A percentile compares a stretch with the other conserved stretches of the same genome.
Conservation (phyloP, 2,888 invertebrate genomes). For the Ormyrus thymus region DNA sequence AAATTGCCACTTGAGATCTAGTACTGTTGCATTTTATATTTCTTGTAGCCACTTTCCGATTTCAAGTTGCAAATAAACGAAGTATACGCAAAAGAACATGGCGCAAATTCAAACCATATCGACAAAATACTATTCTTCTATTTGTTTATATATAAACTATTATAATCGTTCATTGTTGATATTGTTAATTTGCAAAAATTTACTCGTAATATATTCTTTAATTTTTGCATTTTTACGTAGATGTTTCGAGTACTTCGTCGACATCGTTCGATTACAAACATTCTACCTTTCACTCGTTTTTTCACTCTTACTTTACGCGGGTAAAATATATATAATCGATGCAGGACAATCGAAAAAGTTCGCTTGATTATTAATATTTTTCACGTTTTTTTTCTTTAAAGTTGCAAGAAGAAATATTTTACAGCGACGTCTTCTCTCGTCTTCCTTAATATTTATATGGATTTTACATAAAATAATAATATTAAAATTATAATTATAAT, state of each 20-base stretch:
- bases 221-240: neutral
- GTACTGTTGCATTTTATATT: constrained; percentile 52
- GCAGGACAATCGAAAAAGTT: constrained; percentile 43
- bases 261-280: constrained; percentile 9
- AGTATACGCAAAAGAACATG: constrained; percentile 18
- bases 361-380: constrained; percentile 28
- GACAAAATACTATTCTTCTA: constrained; percentile 21
- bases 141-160: neutral
- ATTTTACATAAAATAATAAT: constrained; percentile 43
- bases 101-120: constrained; percentile 17
- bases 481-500: constrained; percentile 21
- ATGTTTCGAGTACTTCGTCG: constrained; percentile 9
- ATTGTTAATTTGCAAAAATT: constrained; percentile 19
- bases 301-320: constrained; percentile 31
- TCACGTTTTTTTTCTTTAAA: constrained; percentile 30
- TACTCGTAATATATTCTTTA: constrained; percentile 13
- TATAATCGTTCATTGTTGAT: neutral
- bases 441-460: constrained; percentile 42
- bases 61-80: constrained; percentile 26
- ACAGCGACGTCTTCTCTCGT: constrained; percentile 46
- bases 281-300: neutral
- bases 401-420: constrained; percentile 55
- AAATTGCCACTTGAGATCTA: constrained; percentile 57
- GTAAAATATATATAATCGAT: constrained; percentile 36
- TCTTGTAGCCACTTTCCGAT: constrained; percentile 49